A percentile compares a stretch with the other conserved stretches of the same genome.
These are phyloP conservation scores for Globicephala melas DNA, from an alignment of 2,113 vertebrate genomes.

Conservation along the genomic window DNA sequence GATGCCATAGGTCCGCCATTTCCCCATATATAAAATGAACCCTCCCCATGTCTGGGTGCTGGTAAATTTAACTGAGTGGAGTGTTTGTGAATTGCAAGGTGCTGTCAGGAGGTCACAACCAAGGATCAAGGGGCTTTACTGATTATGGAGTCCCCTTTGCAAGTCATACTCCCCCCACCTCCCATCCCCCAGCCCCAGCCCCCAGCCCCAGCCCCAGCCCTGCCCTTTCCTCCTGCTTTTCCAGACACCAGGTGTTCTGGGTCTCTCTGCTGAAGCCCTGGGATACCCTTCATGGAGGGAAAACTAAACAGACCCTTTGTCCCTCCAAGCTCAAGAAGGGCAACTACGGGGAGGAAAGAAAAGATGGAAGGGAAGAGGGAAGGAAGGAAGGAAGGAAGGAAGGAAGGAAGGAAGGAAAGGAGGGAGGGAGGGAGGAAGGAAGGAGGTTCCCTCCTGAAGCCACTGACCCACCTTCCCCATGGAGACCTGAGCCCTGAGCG, in stretches of 20 bases:
- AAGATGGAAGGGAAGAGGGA: neutral
- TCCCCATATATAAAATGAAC: neutral
- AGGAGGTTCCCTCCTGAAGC: neutral
- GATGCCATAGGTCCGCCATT: neutral
- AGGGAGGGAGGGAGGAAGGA: no score
- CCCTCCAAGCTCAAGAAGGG: neutral
- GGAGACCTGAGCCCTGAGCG: neutral
- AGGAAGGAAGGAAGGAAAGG: neutral
- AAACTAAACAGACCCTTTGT: neutral
- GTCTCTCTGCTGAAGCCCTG: neutral
- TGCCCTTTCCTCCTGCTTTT: neutral
- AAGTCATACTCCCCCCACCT: neutral
- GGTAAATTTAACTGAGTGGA: neutral
- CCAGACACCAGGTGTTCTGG: neutral
- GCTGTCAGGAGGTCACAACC: neutral
- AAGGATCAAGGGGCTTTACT: rapidly evolving
- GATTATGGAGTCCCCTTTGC: neutral
- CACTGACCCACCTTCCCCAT: neutral
- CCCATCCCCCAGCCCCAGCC: no score
- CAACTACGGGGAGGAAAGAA: neutral
- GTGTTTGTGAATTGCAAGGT: neutral
- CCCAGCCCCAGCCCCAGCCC: rapidly evolving
- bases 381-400: neutral
- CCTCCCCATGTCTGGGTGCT: neutral
- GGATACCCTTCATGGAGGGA: neutral